These are phyloP conservation scores for Heteronetta atricapilla DNA, from an alignment of 2,113 vertebrate genomes.

Conservation along the genomic window DNA sequence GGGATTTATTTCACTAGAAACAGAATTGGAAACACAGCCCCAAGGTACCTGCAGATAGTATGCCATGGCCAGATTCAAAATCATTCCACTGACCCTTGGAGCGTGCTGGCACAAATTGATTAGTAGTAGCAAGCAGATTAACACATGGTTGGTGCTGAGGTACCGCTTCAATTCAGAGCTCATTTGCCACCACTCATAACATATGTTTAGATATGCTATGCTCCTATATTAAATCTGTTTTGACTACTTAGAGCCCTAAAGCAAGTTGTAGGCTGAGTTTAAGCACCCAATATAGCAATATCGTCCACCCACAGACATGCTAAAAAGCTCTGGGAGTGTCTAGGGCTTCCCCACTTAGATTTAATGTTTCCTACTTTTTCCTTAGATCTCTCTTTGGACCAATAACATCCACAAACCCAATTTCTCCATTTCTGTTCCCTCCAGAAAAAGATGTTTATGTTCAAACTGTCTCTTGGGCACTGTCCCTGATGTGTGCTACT, in stretches of 20 bases:
- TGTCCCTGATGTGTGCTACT: not conserved
- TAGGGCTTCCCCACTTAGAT: not conserved
- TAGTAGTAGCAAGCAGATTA: not conserved
- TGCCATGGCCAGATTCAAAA: not conserved
- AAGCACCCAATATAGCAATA: not conserved
- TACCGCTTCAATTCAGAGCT: not conserved
- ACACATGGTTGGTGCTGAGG: not conserved
- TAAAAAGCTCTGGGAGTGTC: not conserved
- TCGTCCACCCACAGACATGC: rapidly evolving
- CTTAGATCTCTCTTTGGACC: not conserved
- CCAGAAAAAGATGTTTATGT: not conserved
- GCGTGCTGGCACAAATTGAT: not conserved
- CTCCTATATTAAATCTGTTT: not conserved
- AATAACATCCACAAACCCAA: not conserved
- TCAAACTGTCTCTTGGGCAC: not conserved
- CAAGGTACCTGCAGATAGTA: not conserved
- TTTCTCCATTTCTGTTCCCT: not conserved
- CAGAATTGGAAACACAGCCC: not conserved
- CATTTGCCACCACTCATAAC: not conserved
- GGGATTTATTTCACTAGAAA: not conserved
- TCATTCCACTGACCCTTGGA: not conserved
- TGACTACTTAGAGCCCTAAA: not conserved
- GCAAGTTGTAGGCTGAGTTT: not conserved
- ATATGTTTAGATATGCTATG: not conserved
- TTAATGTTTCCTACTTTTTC: not conserved